Conservation (phyloP, 2,888 invertebrate species). For the Pyrochroa serraticornis region DNA sequence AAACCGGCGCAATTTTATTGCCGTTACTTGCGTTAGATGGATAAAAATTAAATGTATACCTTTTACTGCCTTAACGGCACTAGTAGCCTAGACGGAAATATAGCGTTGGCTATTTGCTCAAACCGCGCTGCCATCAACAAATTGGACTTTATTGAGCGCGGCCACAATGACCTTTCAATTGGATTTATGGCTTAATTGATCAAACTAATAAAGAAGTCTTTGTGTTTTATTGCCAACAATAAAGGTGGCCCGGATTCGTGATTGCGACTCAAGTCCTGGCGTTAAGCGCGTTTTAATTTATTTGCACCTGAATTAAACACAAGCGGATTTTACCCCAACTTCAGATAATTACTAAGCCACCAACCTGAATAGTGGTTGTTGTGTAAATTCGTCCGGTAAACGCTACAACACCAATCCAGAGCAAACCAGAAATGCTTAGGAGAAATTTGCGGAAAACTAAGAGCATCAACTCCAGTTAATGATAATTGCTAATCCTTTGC, state of each 20-base stretch:
- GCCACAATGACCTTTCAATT: slow-evolving; percentile 35
- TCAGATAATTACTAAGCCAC: no score
- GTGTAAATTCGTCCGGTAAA: no score
- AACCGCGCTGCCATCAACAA: slow-evolving; percentile 10
- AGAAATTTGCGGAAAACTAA: no score
- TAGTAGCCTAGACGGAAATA: slow-evolving; percentile 6
- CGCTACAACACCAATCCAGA: no score
- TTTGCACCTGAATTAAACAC: no score
- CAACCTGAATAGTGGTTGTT: no score
- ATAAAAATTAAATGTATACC: background rate
- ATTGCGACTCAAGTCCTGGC: background rate
- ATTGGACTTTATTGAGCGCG: slow-evolving; percentile 24
- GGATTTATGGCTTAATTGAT: slow-evolving; percentile 31
- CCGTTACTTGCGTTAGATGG: no score
- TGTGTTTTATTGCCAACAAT: slow-evolving; percentile 19
- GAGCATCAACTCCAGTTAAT: no score
- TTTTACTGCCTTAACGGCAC: slow-evolving; percentile 3
- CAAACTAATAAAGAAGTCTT: slow-evolving; percentile 24
- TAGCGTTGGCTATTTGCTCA: slow-evolving; percentile 12
- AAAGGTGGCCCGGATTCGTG: slow-evolving; percentile 9
- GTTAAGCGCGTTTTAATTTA: no score
- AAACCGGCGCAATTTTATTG: background rate
- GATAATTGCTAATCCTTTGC: no score
- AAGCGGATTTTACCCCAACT: no score
- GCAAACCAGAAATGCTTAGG: no score